Base-by-base conservation (phyloP, 1,140 invertebrate genomes). In the Orchestia grillus region DNA sequence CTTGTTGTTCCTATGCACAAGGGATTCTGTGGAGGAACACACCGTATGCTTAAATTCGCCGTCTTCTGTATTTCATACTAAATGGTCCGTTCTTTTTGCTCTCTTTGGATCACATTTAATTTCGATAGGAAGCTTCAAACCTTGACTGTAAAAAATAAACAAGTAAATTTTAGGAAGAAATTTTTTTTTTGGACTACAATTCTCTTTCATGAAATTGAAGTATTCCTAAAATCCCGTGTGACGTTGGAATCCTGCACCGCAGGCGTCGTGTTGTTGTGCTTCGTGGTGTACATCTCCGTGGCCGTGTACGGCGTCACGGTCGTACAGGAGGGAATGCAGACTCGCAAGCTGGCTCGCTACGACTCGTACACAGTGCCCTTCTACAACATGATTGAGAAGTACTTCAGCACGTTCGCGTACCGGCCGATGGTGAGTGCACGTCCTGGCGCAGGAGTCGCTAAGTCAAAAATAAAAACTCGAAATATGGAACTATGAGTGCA, bases 331-430 rank as follows among this genome's bases (percentile, higher is more conserved):
- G 99, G 99, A 0, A 97, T 99, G 11, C 98, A 99, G 97, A 97
- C 99, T 96, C 98, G 98, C 53, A 99, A 99, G 97, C 97, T 99
- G 0, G 99, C 99, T 0, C 98, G 98, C 97, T 98, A 98, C 62
- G 99, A 99, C 97, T 99, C 99, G 0, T 99, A 99, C 97, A 99
- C 99, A 0, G 98, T 99, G n/a, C 98, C 98, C 96, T 99, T 99
- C 97, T 99, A 99, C 97, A 98, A 99, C 97, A 98, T 98, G 15
- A 99, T 99, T 97, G 99, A 99, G 97, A 98, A 98, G 47, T 94
- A 94, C 36, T 94, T 94, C 44, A 94, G 43, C 92, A 45, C 43
- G 36, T 94, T 94, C 40, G 6, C 92, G 11, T 94, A 94, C 92
- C 43, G 92, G 11, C 92, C 92, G 8, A 94, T 94, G 92, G 92